These are phyloP conservation scores for Drosophila fulvimacula DNA, from an alignment of 2,888 invertebrate genomes.

Conservation along the genomic window DNA sequence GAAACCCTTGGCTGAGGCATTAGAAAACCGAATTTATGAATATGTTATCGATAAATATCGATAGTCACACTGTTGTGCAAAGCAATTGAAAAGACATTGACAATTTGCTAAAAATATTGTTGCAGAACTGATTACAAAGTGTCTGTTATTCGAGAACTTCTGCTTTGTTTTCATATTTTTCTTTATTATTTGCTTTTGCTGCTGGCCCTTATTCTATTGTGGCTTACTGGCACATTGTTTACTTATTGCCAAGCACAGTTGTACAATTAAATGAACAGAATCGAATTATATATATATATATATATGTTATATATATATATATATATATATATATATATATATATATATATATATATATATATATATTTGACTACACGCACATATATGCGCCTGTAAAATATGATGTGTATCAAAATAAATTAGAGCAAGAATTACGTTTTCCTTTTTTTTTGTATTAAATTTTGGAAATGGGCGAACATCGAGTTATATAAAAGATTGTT, in stretches of 20 bases:
- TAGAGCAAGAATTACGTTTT: constrained; percentile 1
- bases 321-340: neutral
- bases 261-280: constrained; percentile 1
- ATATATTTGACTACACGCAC: constrained; percentile 3
- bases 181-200: constrained; percentile 1
- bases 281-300: neutral
- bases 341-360: neutral
- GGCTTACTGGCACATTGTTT: constrained; percentile 5
- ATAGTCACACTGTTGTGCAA: neutral
- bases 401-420: constrained; percentile 10
- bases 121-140: neutral
- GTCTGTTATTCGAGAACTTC: neutral
- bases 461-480: constrained; percentile 6
- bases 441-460: neutral
- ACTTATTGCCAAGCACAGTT: constrained; percentile 22
- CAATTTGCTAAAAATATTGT: constrained; percentile 1
- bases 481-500: constrained; percentile 1
- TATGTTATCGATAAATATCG: neutral
- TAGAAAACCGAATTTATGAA: neutral
- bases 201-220: constrained; percentile 5
- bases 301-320: neutral
- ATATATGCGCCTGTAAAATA: constrained; percentile 8
- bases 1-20: neutral
- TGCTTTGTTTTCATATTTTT: neutral
- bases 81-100: neutral